phyloP scores from a whole-genome alignment of 2,888 invertebrate genomes.

The Cacoxenus indagator region DNA sequence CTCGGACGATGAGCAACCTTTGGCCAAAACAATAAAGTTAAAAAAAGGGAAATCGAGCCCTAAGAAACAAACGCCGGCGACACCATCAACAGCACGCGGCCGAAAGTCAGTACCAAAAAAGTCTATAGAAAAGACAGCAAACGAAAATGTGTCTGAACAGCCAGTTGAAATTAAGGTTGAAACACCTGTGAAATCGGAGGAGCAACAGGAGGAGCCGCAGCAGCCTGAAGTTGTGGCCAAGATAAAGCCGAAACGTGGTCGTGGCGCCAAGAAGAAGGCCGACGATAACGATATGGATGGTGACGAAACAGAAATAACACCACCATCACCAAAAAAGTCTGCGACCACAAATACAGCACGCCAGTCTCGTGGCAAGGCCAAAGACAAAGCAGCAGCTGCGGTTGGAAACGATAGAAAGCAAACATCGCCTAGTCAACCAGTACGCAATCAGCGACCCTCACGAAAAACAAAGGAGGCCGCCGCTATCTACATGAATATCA shows the following conservation, averaged over 20 bases:
- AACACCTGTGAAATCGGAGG: slow-evolving; percentile 21
- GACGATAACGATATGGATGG: slow-evolving; percentile 29
- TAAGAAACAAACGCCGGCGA: slow-evolving; percentile 31
- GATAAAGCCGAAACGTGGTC: slow-evolving; percentile 27
- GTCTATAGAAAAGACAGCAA: slow-evolving; percentile 10
- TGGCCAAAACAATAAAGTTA: slow-evolving; percentile 69
- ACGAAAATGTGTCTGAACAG: not conserved
- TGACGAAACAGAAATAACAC: slow-evolving; percentile 34
- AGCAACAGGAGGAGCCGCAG: slow-evolving; percentile 6
- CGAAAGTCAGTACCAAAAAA: slow-evolving; percentile 35
- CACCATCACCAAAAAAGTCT: slow-evolving; percentile 50
- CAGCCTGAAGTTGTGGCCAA: slow-evolving; percentile 8
- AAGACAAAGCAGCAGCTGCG: slow-evolving; percentile 34
- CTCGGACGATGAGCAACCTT: slow-evolving; percentile 74
- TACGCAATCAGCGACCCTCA: slow-evolving; percentile 72
- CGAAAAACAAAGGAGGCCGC: slow-evolving; percentile 84
- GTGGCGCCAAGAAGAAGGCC: slow-evolving; percentile 39
- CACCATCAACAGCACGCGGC: slow-evolving; percentile 31
- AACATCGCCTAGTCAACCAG: slow-evolving; percentile 39
- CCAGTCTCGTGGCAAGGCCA: slow-evolving; percentile 43
- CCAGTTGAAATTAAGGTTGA: slow-evolving; percentile 25
- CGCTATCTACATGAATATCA: slow-evolving; percentile 80
- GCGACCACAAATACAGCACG: slow-evolving; percentile 33
- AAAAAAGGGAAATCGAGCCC: slow-evolving; percentile 53
- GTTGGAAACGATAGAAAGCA: slow-evolving; percentile 12